Evolutionary conservation across 2,797 vertebrate species (phyloP).

Genomic region (Lepus townsendii): DNA sequence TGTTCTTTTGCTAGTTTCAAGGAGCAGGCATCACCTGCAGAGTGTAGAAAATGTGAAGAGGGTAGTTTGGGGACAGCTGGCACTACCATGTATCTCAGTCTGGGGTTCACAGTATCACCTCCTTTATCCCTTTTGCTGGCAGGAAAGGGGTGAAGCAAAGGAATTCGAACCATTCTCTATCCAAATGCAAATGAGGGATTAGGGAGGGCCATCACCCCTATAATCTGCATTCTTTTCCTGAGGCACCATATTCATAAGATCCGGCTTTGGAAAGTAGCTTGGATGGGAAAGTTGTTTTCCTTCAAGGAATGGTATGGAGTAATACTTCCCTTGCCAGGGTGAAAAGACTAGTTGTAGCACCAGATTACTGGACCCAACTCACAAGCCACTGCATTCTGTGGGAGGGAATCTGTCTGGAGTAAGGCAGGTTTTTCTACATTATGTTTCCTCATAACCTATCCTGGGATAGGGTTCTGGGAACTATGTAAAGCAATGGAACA

Average conservation of each 20-base stretch:
- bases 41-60: slow-evolving; percentile 80
- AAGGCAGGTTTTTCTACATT: background rate
- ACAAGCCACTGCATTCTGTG: background rate
- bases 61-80: slow-evolving; percentile 66
- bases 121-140: slow-evolving; percentile 70
- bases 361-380: slow-evolving; percentile 25
- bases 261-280: slow-evolving; percentile 51
- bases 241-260: slow-evolving; percentile 12
- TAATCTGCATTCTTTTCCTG: slow-evolving; percentile 47
- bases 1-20: slow-evolving; percentile 85
- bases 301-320: slow-evolving; percentile 22
- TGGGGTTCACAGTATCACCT: slow-evolving; percentile 65
- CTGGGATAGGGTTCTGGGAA: slow-evolving; percentile 8
- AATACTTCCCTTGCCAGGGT: slow-evolving; percentile 41
- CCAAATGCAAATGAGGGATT: slow-evolving; percentile 53
- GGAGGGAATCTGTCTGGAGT: slow-evolving; percentile 34
- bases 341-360: background rate
- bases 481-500: background rate
- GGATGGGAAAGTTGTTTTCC: slow-evolving; percentile 12
- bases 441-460: background rate
- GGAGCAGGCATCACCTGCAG: slow-evolving; percentile 84
- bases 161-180: slow-evolving; percentile 87
- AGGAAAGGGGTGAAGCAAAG: slow-evolving; percentile 83
- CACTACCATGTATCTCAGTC: slow-evolving; percentile 68
- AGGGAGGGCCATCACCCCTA: background rate